Base-by-base conservation (phyloP, 2,797 vertebrate genomes). In the Gallirallus australis region DNA sequence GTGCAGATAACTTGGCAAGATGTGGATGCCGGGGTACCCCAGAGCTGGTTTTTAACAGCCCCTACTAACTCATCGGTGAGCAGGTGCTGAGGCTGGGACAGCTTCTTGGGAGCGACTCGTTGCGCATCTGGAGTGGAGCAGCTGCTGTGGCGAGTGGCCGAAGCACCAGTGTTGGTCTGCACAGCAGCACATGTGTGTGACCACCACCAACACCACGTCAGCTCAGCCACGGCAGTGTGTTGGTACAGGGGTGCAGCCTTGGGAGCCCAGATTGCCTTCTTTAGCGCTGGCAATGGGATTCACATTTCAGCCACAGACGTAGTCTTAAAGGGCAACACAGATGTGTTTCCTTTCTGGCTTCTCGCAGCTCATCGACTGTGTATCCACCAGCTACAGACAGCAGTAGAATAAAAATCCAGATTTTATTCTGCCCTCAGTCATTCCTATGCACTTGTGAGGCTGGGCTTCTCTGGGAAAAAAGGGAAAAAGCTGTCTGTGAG, bases 151-250 rank as follows among this genome's bases (percentile, higher is more conserved):
- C 0, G 3, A 9, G 23, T 20, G 40, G 40, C 37, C 30, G 28
- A 37, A 47, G 25, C 2, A 10, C 28, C 4, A 4, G 7, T 25
- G n/a, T 31, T 28, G 33, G 33, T 53, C 53, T 47, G 33, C 27
- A 13, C 3, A 24, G 27, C 53, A 24, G 12, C 9, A 1, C 12
- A 3, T 0, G 2, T 6, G 28, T 18, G 3, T 2, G 4, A 14
- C 30, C 6, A 2, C 19, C 30, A 13, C 37, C 4, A 3, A 60
- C 30, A 33, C 45, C 20, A 27, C 50, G 4, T 25, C 7, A 3
- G 25, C 52, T 61, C 19, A 1, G 42, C 4, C 15, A 0, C 19
- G 5, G 33, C 35, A 15, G 8, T 1, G 0, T 35, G 30, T 42
- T 9, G 24, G 13, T 11, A 3, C 25, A 59, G 28, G 1, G 2